Percentiles rank a stretch among this genome's conserved stretches.
These are phyloP conservation scores for Stictocephala bisonia DNA, from an alignment of 2,888 invertebrate species.

Conservation along the genomic window DNA sequence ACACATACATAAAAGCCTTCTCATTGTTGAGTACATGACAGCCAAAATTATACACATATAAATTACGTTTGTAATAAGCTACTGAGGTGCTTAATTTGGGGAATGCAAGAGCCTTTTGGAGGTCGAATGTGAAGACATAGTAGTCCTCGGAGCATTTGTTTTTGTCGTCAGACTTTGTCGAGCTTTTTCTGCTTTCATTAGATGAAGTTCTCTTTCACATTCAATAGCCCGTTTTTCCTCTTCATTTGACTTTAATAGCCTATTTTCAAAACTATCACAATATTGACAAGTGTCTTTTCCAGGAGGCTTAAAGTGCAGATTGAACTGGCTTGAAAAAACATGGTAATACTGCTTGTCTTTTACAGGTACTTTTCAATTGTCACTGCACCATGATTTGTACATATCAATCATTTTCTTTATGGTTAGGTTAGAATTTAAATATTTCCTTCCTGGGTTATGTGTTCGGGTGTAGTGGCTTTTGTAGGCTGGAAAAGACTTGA, in stretches of 20 bases:
- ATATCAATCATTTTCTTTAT: conserved; percentile 8
- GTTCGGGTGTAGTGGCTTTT: conserved; percentile 24
- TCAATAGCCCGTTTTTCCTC: conserved; percentile 7
- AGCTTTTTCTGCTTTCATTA: conserved; percentile 18
- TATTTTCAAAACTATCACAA: no score
- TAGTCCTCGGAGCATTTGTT: conserved; percentile 5
- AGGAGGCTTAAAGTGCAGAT: conserved; percentile 19
- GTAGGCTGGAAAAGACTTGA: conserved; percentile 1
- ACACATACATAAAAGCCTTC: conserved; percentile 59
- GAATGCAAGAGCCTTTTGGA: conserved; percentile 21
- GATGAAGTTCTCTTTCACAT: conserved; percentile 19
- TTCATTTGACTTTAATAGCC: no score
- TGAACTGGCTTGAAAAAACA: not conserved
- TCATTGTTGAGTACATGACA: conserved; percentile 58
- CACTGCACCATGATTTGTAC: no score
- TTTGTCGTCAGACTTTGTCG: conserved; percentile 18
- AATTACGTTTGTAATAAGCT: conserved; percentile 51
- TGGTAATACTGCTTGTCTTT: conserved; percentile 15
- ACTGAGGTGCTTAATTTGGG: conserved; percentile 17
- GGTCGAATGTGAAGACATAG: conserved; percentile 33
- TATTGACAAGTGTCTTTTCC: conserved; percentile 6
- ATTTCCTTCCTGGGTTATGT: not conserved
- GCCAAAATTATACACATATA: conserved; percentile 59
- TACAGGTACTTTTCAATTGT: not conserved
- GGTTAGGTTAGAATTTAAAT: not conserved